Conservation (phyloP, 2,888 invertebrate genomes). For the Thyatira batis region DNA sequence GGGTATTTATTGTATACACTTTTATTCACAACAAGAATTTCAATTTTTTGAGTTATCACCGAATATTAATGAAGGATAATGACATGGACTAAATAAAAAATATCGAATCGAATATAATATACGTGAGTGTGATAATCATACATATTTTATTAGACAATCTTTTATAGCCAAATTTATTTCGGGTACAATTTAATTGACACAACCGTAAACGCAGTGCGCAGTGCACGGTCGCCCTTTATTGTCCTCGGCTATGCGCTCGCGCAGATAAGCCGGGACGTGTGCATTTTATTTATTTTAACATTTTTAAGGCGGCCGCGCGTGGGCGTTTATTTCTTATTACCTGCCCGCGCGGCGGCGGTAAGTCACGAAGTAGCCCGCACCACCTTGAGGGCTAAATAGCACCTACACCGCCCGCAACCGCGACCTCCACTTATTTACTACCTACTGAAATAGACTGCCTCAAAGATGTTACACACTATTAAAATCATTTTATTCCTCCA, state of each 20-base stretch:
- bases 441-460: slow-evolving; percentile 42
- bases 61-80: no score
- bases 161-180: background rate
- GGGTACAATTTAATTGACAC: slow-evolving; percentile 24
- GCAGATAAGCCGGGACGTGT: slow-evolving; percentile 77
- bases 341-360: slow-evolving; percentile 67
- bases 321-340: slow-evolving; percentile 58
- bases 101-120: no score
- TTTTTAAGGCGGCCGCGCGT: slow-evolving; percentile 69
- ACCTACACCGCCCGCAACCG: slow-evolving; percentile 52
- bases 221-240: slow-evolving; percentile 54
- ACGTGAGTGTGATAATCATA: no score
- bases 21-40: background rate
- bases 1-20: background rate
- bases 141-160: no score
- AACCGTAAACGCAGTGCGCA: slow-evolving; percentile 20
- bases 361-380: slow-evolving; percentile 74
- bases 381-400: slow-evolving; percentile 80
- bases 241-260: slow-evolving; percentile 64
- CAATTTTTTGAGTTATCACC: background rate
- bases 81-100: no score
- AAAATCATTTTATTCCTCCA: slow-evolving; percentile 7
- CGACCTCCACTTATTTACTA: slow-evolving; percentile 51
- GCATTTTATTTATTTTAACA: slow-evolving; percentile 82
- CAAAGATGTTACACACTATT: slow-evolving; percentile 18